These are phyloP conservation scores for Sminthurides aquaticus DNA, from an alignment of 2,888 invertebrate genomes.

Conservation along the genomic window DNA sequence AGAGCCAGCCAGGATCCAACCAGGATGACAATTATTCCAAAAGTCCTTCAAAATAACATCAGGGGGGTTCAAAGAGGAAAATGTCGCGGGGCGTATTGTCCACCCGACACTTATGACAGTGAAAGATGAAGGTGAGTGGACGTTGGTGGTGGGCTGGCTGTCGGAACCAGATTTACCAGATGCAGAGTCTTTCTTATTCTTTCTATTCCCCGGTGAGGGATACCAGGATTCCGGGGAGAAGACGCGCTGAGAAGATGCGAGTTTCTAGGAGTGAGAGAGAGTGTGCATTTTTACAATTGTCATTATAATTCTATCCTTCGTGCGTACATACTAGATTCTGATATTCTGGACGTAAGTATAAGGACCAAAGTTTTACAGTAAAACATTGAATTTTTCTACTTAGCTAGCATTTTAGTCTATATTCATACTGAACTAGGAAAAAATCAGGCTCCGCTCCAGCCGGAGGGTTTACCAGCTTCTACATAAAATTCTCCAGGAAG, in stretches of 20 bases:
- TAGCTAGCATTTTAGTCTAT: no score
- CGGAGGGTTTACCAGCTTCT: not conserved
- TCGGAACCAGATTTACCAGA: no score
- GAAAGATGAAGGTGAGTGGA: conserved; percentile 25
- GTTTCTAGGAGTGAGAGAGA: not conserved
- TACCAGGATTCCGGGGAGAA: not conserved
- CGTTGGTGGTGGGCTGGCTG: not conserved
- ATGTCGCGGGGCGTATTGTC: conserved; percentile 21
- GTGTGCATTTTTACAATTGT: not conserved
- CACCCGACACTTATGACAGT: conserved; percentile 25
- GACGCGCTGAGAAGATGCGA: not conserved
- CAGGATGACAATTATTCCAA: conserved; percentile 21
- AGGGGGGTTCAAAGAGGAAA: conserved; percentile 20
- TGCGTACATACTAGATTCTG: not conserved
- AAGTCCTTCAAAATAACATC: conserved; percentile 18
- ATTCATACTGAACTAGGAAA: no score
- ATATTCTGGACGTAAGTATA: no score
- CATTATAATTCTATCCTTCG: not conserved
- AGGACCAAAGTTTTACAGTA: no score
- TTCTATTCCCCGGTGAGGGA: not conserved
- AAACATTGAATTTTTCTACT: no score
- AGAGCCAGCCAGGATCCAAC: no score
- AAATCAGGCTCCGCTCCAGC: no score
- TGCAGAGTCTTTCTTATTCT: not conserved
- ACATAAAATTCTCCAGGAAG: not conserved